Evolutionary conservation across 2,797 vertebrate species (phyloP).

Genomic region (Gobionotothen gibberifrons): DNA sequence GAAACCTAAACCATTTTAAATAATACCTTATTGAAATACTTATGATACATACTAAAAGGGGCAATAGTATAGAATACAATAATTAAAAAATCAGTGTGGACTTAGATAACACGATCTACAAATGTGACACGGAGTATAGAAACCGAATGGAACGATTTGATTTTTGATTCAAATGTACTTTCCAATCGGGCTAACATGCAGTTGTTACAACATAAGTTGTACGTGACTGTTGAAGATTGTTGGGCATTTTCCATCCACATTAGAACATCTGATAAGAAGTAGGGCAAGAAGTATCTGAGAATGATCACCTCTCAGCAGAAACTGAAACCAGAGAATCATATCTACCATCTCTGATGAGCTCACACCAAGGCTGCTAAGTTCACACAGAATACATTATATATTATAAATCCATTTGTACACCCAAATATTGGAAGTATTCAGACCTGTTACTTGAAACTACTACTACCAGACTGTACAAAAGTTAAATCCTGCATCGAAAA

Average conservation of each 20-base stretch:
- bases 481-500: too few relatives aligned
- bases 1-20: not conserved
- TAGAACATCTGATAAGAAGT: slow-evolving; percentile 10
- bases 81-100: too few relatives aligned
- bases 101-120: not conserved
- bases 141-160: not conserved
- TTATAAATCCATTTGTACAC: not conserved
- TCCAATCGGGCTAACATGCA: not conserved
- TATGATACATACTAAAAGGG: too few relatives aligned
- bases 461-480: too few relatives aligned
- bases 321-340: not conserved
- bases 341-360: not conserved
- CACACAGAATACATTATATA: not conserved
- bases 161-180: slow-evolving; percentile 12
- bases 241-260: slow-evolving; percentile 28
- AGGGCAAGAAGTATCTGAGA: not conserved
- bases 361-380: not conserved
- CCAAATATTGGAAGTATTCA: too few relatives aligned
- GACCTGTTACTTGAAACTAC: too few relatives aligned
- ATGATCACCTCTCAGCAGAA: not conserved
- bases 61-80: too few relatives aligned
- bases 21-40: not conserved
- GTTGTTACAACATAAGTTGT: slow-evolving; percentile 12
- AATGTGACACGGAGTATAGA: not conserved
- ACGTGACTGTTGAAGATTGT: not conserved